A percentile compares a stretch with the other conserved stretches of the same genome.
phyloP scores from a whole-genome alignment of 2,888 invertebrate genomes.

The Keiferia lycopersicella region DNA sequence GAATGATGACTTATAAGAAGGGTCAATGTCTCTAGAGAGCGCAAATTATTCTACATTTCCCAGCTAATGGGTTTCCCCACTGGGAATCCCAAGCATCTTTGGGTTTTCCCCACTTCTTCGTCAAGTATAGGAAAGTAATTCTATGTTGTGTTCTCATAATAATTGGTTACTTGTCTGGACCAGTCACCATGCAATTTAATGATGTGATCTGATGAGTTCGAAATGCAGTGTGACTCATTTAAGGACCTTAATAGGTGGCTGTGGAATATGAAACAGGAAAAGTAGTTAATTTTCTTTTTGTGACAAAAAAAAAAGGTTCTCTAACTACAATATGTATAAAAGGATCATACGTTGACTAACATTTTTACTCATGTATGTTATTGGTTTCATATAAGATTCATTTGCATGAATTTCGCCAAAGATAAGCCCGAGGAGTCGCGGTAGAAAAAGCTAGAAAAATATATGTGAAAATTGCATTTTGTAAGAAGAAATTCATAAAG shows the following conservation, averaged over 20 bases:
- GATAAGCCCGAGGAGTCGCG: no score
- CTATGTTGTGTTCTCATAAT: not conserved
- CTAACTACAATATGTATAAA: no score
- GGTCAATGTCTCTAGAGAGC: no score
- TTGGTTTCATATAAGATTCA: no score
- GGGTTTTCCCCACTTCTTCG: conserved; percentile 8
- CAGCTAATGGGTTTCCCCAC: not conserved
- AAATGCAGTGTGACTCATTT: not conserved
- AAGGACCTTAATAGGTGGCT: not conserved
- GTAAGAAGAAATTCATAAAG: no score
- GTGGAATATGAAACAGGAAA: not conserved
- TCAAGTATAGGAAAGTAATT: conserved; percentile 1
- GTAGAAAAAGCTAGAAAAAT: no score
- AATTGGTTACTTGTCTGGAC: not conserved
- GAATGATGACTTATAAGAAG: no score
- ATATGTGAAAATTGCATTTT: no score
- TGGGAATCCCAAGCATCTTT: not conserved
- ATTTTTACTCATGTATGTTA: no score
- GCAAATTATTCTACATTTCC: not conserved
- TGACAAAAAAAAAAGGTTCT: no score
- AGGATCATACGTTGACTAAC: no score
- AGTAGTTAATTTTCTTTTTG: not conserved
- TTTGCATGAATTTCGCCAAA: no score
- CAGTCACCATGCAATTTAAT: not conserved
- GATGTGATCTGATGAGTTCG: not conserved